Evolutionary conservation across 92 coral and sea anemone genomes (phyloP), one percentile per base, ranked within the genome.

Genomic region (Palythoa grandiflora): DNA sequence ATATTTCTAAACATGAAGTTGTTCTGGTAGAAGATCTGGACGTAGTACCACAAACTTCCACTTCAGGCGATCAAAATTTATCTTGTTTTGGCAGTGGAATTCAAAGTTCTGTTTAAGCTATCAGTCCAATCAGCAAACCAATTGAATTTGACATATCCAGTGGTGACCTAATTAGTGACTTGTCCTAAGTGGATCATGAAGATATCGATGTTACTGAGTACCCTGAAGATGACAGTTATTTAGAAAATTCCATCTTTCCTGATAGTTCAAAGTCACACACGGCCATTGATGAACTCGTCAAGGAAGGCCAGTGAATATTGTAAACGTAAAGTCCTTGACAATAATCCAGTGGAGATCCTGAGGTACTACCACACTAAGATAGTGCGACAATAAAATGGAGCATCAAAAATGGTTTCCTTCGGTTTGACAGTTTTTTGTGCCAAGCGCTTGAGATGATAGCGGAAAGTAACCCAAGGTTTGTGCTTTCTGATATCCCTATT

Each of bases 281-380:
- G 68, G n/a, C 74, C 47, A 88, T 88, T 50, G 87, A 20, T 83
- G 70, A 79, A 74, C 68, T 88, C 66, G 91, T 88, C 28, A 15
- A 54, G 28, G 91, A 79, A 55, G 28, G 52, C 75, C 20, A 37
- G 51, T n/a, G 72, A 65, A n/a, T 48, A 89, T 65, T 85, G 89
- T 44, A 37, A 51, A 51, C 57, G 12, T 50, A 72, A 89, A 71
- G 84, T 73, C 21, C 85, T 89, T 48, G 83, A 89, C 38, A 63
- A 89, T 38, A 83, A 75, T 52, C 91, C 88, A 9, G 88, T 89
- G 47, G 91, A 89, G 52, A 63, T 89, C 37, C 70, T 89, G 66
- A 66, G 79, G 71, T 75, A 55, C 1, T 40, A 1, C 47, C 47
- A 40, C 1, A 40, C 47, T 40, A 2, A 40, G 47, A 40, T 40